phyloP scores from a whole-genome alignment of 2,797 vertebrate genomes.

The Rachycentron canadum region DNA sequence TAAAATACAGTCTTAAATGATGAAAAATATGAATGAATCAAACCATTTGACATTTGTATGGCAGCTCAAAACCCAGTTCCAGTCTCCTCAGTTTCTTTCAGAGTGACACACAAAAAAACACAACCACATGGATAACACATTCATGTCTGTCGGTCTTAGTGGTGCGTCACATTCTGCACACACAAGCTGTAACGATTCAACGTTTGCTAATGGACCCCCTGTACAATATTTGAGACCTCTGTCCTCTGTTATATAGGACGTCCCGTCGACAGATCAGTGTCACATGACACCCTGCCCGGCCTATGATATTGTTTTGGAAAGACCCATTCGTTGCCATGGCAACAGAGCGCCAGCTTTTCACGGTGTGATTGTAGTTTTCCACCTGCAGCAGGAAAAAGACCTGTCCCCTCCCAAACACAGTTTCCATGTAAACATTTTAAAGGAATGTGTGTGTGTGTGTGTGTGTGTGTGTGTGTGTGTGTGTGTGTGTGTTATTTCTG shows the following conservation, averaged over 20 bases:
- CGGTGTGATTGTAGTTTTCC: conserved; percentile 63
- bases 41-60: neutral
- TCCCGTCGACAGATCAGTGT: conserved; percentile 31
- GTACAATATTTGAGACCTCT: conserved; percentile 5
- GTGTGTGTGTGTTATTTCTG: conserved; percentile 13
- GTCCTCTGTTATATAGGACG: conserved; percentile 11
- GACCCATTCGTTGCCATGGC: conserved; percentile 58
- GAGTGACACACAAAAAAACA: neutral
- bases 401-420: conserved; percentile 61
- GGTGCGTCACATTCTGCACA: neutral
- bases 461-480: conserved; percentile 26
- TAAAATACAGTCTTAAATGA: too few relatives aligned
- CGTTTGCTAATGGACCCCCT: neutral
- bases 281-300: conserved; percentile 45
- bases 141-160: neutral
- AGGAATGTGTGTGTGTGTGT: conserved; percentile 38
- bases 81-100: neutral
- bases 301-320: conserved; percentile 67
- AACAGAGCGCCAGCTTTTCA: conserved; percentile 52
- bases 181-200: neutral
- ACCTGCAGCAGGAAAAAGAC: conserved; percentile 73
- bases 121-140: neutral
- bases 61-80: neutral
- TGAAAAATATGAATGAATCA: too few relatives aligned
- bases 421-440: conserved; percentile 76